These are phyloP conservation scores for Pocillopora grandis DNA, from an alignment of 92 coral and sea anemone species.

Conservation along the genomic window DNA sequence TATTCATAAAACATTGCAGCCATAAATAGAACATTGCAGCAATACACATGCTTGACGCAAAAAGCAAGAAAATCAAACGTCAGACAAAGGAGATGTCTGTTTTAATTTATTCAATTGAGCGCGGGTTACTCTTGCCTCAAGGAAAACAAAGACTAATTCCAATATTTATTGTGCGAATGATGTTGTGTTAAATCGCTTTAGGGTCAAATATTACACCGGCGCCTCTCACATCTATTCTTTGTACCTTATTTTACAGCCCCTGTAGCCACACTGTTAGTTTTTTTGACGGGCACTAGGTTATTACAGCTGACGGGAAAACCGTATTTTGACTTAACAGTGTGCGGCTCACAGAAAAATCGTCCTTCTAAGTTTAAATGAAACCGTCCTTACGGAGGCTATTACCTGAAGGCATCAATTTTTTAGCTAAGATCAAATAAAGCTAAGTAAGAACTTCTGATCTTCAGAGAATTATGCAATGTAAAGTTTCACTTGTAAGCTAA, in stretches of 20 bases:
- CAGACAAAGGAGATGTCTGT: not conserved
- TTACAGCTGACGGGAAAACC: too few species aligned
- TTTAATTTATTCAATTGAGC: too few species aligned
- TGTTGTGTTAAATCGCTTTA: not conserved
- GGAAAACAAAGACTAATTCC: not conserved
- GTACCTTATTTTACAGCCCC: too few species aligned
- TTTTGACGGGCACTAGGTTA: too few species aligned
- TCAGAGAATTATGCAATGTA: not conserved
- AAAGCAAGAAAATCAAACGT: not conserved
- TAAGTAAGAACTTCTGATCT: not conserved
- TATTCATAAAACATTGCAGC: not conserved
- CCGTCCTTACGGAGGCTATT: too few species aligned
- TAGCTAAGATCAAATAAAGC: not conserved
- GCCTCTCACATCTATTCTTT: not conserved
- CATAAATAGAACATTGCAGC: not conserved
- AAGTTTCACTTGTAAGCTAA: not conserved
- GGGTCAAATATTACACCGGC: not conserved
- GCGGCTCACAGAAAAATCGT: too few species aligned
- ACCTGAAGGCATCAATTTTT: not conserved
- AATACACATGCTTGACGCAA: not conserved
- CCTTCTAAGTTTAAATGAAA: too few species aligned
- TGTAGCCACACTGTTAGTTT: too few species aligned
- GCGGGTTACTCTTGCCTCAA: not conserved
- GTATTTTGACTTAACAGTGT: too few species aligned
- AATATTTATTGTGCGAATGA: not conserved